phyloP scores from a whole-genome alignment of 2,797 vertebrate genomes.

The Semaprochilodus insignis region DNA sequence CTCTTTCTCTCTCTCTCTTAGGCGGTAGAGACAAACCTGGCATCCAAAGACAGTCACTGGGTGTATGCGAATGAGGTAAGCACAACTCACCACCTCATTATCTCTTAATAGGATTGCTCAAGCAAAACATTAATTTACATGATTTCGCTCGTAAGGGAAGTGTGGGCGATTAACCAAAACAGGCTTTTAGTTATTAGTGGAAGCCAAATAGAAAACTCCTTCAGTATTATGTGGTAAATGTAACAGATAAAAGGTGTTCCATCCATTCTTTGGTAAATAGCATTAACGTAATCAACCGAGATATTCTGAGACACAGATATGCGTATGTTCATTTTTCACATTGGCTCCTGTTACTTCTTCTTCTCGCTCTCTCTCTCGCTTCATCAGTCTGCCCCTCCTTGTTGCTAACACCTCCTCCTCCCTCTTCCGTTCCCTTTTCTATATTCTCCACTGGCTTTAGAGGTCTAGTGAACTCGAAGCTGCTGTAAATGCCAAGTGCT shows the following conservation, averaged over 20 bases:
- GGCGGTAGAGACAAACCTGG: slow-evolving; percentile 97
- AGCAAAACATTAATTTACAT: slow-evolving; percentile 6
- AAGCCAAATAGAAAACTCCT: neutral
- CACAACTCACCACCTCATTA: neutral
- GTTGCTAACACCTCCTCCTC: neutral
- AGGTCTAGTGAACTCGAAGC: neutral
- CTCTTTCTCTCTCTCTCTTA: slow-evolving; percentile 63
- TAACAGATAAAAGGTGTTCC: too few relatives aligned
- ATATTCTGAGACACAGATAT: neutral
- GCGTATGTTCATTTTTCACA: neutral
- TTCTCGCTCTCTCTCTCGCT: neutral
- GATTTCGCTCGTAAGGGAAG: neutral
- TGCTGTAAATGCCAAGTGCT: slow-evolving; percentile 12
- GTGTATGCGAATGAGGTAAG: slow-evolving; percentile 97
- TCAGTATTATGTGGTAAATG: neutral
- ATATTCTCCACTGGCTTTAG: neutral
- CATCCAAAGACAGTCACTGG: slow-evolving; percentile 98
- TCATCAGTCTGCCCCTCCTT: neutral
- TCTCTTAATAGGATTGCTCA: slow-evolving; percentile 30
- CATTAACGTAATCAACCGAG: neutral
- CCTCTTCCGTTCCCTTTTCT: neutral
- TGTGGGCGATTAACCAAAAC: neutral
- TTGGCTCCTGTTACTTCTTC: neutral
- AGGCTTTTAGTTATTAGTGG: neutral
- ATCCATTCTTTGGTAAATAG: neutral